phyloP scores from a whole-genome alignment of 2,797 vertebrate species.

The Tapera naevia region DNA sequence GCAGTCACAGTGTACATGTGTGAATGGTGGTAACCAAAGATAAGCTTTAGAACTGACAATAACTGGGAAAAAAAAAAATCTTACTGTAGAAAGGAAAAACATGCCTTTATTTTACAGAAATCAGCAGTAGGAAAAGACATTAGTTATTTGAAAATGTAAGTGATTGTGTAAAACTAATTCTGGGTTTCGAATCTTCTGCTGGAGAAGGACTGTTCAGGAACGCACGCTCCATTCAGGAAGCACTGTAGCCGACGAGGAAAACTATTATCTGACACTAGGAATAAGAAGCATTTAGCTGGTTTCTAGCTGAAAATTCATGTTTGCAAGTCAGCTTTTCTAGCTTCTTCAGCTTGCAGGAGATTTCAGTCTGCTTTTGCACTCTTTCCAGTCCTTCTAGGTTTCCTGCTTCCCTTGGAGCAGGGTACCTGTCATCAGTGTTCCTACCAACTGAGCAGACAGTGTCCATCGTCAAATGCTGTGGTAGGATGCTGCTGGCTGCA shows the following conservation, averaged over 20 bases:
- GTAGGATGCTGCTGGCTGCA: neutral
- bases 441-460: neutral
- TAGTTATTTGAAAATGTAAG: neutral
- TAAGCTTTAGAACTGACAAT: neutral
- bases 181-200: neutral
- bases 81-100: neutral
- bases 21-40: neutral
- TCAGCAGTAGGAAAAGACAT: neutral
- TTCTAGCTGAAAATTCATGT: neutral
- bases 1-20: neutral
- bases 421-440: neutral
- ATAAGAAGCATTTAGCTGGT: neutral
- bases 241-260: neutral
- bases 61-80: neutral
- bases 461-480: neutral
- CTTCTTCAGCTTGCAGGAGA: neutral
- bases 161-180: neutral
- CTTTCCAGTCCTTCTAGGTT: neutral
- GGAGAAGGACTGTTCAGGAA: neutral
- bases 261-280: accelerated
- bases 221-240: neutral
- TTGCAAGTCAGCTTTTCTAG: neutral
- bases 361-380: neutral
- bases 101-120: neutral
- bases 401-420: neutral